Percentiles rank a stretch among this genome's conserved stretches.
Evolutionary conservation across 2,888 invertebrate genomes (phyloP).

Genomic region (Halictus ligatus): DNA sequence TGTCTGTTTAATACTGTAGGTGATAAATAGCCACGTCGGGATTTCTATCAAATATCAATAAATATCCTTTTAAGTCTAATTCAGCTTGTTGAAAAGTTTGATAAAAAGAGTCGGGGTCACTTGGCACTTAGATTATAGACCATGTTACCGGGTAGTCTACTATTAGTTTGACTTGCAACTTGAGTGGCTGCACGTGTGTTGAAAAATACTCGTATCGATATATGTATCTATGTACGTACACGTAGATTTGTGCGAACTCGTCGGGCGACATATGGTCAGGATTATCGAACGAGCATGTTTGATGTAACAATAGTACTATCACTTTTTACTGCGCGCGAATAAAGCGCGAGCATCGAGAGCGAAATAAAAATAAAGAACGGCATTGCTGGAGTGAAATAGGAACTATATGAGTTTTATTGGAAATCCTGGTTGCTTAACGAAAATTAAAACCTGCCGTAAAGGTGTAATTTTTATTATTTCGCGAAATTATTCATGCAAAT

Average conservation of each 20-base stretch:
- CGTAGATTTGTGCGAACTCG: background rate
- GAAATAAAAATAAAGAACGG: background rate
- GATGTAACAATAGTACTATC: background rate
- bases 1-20: background rate
- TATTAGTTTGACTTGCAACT: background rate
- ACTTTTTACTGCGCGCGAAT: background rate
- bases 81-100: conserved; percentile 7
- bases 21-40: background rate
- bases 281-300: conserved; percentile 2
- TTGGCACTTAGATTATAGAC: conserved; percentile 7
- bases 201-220: background rate
- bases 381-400: too few relatives aligned
- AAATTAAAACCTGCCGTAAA: too few relatives aligned
- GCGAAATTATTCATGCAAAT: too few relatives aligned
- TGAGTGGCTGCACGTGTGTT: background rate
- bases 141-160: background rate
- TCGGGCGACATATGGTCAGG: background rate
- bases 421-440: too few relatives aligned
- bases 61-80: background rate
- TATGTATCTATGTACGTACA: background rate
- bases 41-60: background rate
- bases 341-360: background rate
- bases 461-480: too few relatives aligned
- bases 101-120: conserved; percentile 9
- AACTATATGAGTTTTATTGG: too few relatives aligned